These are phyloP conservation scores for Phlogophora meticulosa DNA, from an alignment of 2,888 invertebrate species.

Conservation along the genomic window DNA sequence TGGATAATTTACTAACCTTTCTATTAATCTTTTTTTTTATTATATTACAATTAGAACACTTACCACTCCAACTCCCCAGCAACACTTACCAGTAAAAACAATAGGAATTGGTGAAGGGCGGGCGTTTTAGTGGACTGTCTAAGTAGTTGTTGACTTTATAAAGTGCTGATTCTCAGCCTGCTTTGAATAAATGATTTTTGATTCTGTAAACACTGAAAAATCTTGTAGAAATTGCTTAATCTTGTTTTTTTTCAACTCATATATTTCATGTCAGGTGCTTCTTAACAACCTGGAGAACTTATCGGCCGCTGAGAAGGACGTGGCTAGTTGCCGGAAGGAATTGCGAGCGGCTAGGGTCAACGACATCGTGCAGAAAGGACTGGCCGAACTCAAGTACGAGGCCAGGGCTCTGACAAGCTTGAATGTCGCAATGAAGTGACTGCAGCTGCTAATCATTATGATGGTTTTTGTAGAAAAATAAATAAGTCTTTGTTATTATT, in stretches of 20 bases:
- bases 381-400: constrained; percentile 83
- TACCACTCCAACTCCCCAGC: no score
- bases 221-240: no score
- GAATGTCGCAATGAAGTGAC: constrained; percentile 51
- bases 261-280: constrained; percentile 76
- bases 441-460: not conserved
- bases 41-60: no score
- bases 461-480: constrained; percentile 10
- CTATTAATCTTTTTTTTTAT: no score
- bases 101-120: no score
- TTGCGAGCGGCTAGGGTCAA: constrained; percentile 83
- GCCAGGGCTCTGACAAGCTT: constrained; percentile 70
- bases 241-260: not conserved
- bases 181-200: no score
- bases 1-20: no score
- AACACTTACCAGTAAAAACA: no score
- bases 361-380: constrained; percentile 80
- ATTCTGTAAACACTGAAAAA: no score
- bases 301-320: constrained; percentile 83
- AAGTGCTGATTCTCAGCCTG: no score
- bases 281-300: constrained; percentile 85
- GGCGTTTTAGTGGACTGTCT: no score
- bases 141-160: no score
- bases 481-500: constrained; percentile 4
- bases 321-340: constrained; percentile 77